Conservation (phyloP, 2,113 vertebrate species). For the Lepisosteus osseus region DNA sequence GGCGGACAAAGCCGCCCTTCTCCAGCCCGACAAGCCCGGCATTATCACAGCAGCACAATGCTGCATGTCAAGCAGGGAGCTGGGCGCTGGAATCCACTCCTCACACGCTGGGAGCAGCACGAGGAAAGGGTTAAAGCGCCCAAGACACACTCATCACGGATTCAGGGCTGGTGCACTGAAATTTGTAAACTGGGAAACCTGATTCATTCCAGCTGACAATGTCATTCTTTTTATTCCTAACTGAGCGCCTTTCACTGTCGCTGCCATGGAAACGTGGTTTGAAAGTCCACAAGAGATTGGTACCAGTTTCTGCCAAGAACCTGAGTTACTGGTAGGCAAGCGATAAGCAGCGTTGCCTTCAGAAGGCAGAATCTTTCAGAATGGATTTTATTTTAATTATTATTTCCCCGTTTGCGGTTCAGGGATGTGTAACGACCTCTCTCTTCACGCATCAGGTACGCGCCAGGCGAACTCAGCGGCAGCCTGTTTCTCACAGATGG, state of each 20-base stretch:
- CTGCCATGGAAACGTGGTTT: constrained; percentile 74
- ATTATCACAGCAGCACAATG: constrained; percentile 63
- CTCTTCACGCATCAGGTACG: background rate
- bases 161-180: constrained; percentile 38
- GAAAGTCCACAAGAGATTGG: constrained; percentile 66
- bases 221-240: constrained; percentile 66
- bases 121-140: constrained; percentile 33
- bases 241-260: constrained; percentile 64
- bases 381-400: constrained; percentile 7
- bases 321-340: constrained; percentile 55
- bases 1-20: constrained; percentile 60
- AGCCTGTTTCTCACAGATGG: background rate
- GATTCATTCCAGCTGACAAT: constrained; percentile 58
- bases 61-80: constrained; percentile 67
- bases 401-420: too few relatives aligned
- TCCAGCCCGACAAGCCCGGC: constrained; percentile 51
- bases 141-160: constrained; percentile 28
- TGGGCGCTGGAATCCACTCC: constrained; percentile 44
- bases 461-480: background rate
- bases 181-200: constrained; percentile 58
- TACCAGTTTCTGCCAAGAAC: constrained; percentile 70
- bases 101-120: constrained; percentile 31
- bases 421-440: background rate
- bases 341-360: constrained; percentile 49
- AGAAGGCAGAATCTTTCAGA: constrained; percentile 28